phyloP scores from a whole-genome alignment of 2,113 vertebrate genomes.

The Ctenomys sociabilis region DNA sequence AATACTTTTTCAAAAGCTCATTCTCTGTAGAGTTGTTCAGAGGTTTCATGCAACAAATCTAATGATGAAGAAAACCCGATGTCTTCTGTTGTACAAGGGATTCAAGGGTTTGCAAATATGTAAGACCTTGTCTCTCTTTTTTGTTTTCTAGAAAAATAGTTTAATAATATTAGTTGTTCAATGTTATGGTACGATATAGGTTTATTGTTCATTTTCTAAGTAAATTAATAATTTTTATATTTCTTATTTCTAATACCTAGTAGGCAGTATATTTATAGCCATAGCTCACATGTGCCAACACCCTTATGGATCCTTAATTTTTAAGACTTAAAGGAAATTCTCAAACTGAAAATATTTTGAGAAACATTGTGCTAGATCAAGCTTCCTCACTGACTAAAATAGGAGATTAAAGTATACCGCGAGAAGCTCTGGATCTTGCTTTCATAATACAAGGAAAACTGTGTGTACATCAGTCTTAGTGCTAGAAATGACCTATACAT shows the following conservation, averaged over 20 bases:
- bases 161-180: neutral
- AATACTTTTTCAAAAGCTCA: neutral
- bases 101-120: neutral
- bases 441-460: conserved; percentile 22
- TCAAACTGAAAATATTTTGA: neutral
- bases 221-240: neutral
- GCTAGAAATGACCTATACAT: conserved; percentile 11
- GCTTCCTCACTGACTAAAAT: neutral
- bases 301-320: neutral
- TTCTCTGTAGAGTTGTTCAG: neutral
- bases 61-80: neutral
- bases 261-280: neutral
- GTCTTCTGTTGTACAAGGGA: neutral
- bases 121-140: neutral
- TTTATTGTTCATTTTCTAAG: conserved; percentile 14
- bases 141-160: neutral
- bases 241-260: conserved; percentile 23
- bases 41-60: neutral
- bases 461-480: neutral
- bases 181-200: neutral
- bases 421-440: neutral
- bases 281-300: neutral
- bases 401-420: neutral
- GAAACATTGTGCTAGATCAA: neutral
- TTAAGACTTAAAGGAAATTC: neutral